Evolutionary conservation across 2,888 invertebrate genomes (phyloP).

Genomic region (Harpalus rubripes): DNA sequence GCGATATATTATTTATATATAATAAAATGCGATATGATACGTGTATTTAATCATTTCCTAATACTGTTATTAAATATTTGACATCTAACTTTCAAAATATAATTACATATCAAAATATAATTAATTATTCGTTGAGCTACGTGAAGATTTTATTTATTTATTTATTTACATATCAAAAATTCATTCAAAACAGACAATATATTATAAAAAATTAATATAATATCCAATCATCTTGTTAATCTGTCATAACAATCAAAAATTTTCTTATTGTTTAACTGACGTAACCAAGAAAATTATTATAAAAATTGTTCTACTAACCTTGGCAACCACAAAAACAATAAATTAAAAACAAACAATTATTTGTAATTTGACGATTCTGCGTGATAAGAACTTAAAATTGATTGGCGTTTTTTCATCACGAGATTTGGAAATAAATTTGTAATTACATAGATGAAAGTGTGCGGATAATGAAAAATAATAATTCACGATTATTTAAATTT

Average conservation of each 20-base stretch:
- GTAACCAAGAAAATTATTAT: slow-evolving; percentile 12
- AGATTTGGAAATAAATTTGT: slow-evolving; percentile 23
- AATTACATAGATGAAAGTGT: slow-evolving; percentile 44
- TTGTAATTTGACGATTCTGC: slow-evolving; percentile 43
- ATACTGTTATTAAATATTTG: not conserved
- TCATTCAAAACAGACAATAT: not conserved
- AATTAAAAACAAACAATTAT: slow-evolving; percentile 51
- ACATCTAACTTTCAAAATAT: not conserved
- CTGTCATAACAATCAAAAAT: not conserved
- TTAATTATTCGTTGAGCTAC: too few relatives aligned
- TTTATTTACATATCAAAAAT: slow-evolving; percentile 7
- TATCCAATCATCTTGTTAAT: not conserved
- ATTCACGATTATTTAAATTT: slow-evolving; percentile 37
- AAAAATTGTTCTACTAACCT: slow-evolving; percentile 38
- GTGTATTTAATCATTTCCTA: not conserved
- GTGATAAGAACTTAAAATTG: slow-evolving; percentile 27
- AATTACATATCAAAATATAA: slow-evolving; percentile 7
- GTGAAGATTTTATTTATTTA: too few relatives aligned
- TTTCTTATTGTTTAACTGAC: slow-evolving; percentile 6
- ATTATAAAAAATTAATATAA: not conserved
- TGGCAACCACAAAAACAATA: slow-evolving; percentile 42
- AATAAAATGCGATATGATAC: too few relatives aligned
- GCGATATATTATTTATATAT: too few relatives aligned
- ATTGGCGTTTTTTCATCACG: slow-evolving; percentile 30
- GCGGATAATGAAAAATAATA: slow-evolving; percentile 10